Conservation (phyloP, 64 coral and sea anemone genomes). For the Trachythela sp. region DNA sequence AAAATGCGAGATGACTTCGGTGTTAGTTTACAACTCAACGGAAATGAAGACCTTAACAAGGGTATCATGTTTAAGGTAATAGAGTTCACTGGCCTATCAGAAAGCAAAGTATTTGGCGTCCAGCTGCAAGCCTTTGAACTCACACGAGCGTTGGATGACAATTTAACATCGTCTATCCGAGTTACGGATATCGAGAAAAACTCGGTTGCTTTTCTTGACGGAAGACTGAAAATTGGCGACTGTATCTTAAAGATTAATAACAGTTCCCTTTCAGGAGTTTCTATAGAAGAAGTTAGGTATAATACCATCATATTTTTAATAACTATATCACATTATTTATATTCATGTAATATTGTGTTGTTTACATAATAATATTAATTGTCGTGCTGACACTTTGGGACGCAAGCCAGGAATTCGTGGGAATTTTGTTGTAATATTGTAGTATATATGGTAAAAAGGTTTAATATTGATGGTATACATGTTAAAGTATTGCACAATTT, state of each 20-base stretch:
- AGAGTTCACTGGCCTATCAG: neutral
- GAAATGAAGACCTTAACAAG: neutral
- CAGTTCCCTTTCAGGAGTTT: neutral
- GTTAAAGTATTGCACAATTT: no score
- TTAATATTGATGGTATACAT: neutral
- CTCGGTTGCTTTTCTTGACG: constrained; percentile 30
- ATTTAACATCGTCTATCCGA: constrained; percentile 28
- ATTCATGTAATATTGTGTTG: neutral
- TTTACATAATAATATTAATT: constrained; percentile 4
- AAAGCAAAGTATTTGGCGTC: neutral
- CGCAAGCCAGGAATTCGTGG: neutral
- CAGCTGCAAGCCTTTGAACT: constrained; percentile 11
- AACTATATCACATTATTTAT: neutral
- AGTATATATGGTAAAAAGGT: neutral
- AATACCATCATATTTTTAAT: neutral
- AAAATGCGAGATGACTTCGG: neutral
- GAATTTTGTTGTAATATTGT: neutral
- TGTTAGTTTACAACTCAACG: neutral
- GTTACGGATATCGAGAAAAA: constrained; percentile 39
- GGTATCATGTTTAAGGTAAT: constrained; percentile 1
- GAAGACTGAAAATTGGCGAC: constrained; percentile 51
- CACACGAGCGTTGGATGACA: constrained; percentile 7
- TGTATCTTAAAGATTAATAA: constrained; percentile 59
- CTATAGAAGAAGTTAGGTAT: neutral
- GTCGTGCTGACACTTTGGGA: neutral